Conservation (phyloP, 30 jellyfish, hydroid and myxozoan genomes). For the Morbakka virulenta region DNA sequence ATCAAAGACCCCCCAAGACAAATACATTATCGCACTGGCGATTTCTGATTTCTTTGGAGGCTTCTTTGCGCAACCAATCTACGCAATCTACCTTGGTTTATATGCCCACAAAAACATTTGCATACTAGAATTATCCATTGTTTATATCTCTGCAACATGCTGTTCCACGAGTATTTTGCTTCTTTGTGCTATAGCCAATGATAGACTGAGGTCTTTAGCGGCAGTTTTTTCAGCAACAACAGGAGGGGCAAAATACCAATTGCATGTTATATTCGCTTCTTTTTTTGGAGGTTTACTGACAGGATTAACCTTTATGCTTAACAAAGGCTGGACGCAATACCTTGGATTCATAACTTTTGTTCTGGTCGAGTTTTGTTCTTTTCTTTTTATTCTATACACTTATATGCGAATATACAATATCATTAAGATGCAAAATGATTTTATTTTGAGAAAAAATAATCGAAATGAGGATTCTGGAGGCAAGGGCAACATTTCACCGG, state of each 20-base stretch:
- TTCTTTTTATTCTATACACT: conserved; percentile 20
- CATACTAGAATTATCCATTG: conserved; percentile 22
- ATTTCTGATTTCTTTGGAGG: conserved; percentile 39
- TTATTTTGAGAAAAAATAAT: neutral
- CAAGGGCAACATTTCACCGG: neutral
- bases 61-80: conserved; percentile 33
- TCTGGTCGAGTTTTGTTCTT: conserved; percentile 3
- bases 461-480: neutral
- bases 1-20: conserved; percentile 16
- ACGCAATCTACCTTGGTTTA: conserved; percentile 19
- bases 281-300: neutral
- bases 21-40: conserved; percentile 26
- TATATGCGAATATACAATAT: conserved; percentile 18
- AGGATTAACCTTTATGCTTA: conserved; percentile 19
- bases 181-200: conserved; percentile 48
- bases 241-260: neutral
- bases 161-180: conserved; percentile 44
- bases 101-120: conserved; percentile 4
- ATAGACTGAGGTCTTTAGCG: neutral
- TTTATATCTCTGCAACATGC: conserved; percentile 51
- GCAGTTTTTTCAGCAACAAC: neutral
- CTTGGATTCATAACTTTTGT: conserved; percentile 56
- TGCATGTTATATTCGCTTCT: neutral
- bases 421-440: conserved; percentile 3
- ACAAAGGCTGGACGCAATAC: conserved; percentile 13